A percentile compares a stretch with the other conserved stretches of the same genome.
Conservation (phyloP, 2,888 invertebrate genomes). For the Drosophila ezoana region DNA sequence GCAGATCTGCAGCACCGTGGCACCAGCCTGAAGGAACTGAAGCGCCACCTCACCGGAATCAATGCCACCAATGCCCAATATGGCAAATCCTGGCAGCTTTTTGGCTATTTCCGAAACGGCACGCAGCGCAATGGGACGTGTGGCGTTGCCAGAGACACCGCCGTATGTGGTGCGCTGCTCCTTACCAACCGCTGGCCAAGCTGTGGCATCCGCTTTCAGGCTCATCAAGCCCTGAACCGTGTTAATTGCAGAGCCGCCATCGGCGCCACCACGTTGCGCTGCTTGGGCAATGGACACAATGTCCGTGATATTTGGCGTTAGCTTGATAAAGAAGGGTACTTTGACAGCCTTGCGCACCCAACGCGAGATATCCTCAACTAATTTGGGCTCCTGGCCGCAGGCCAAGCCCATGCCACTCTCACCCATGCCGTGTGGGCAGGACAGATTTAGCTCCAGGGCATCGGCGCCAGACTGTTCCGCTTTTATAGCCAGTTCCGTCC, state of each 20-base stretch:
- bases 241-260: conserved; percentile 98
- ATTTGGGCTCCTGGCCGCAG: conserved; percentile 96
- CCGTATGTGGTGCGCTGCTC: conserved; percentile 96
- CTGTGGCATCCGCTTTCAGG: conserved; percentile 90
- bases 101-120: conserved; percentile 96
- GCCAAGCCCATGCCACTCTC: conserved; percentile 99
- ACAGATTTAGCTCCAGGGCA: conserved; percentile 97
- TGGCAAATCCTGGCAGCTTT: conserved; percentile 94
- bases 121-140: conserved; percentile 95
- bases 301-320: conserved; percentile 99
- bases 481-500: conserved; percentile 92
- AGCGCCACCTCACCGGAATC: conserved; percentile 97
- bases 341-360: conserved; percentile 95
- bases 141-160: conserved; percentile 97
- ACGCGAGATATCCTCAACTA: conserved; percentile 94
- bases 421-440: conserved; percentile 99
- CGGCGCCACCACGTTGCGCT: conserved; percentile 95
- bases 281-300: conserved; percentile 95
- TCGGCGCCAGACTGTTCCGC: conserved; percentile 95
- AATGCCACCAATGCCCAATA: conserved; percentile 98
- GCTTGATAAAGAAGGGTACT: conserved; percentile 98
- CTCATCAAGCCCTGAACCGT: conserved; percentile 98
- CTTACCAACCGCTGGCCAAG: conserved; percentile 96
- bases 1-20: conserved; percentile 96
- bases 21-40: conserved; percentile 98